Base-by-base conservation (phyloP, 2,113 vertebrate species). In the Zapornia atra region DNA sequence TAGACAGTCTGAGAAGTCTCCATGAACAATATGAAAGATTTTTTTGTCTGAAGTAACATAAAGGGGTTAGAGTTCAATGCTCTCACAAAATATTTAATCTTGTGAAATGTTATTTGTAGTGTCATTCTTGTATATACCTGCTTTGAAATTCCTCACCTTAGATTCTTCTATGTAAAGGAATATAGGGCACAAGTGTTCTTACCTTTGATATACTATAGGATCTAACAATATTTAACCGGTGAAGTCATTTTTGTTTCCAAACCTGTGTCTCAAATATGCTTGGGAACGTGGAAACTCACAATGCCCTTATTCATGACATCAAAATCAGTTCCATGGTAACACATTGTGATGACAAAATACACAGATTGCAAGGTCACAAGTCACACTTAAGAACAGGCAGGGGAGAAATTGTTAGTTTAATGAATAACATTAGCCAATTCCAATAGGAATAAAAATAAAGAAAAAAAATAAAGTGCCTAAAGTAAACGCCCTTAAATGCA, bases 241-340 rank as follows among this genome's bases (percentile, higher is more conserved):
- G 97, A 97, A 98, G 95, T 98, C 95, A 97, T 96, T 96, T 97
- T 93, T 96, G 96, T 96, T 97, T 97, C 95, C 94, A 97, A 97
- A 97, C 94, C 96, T 97, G 84, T 88, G 97, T 97, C 94, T 95
- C 96, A 97, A 95, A 96, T 95, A 97, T 91, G 94, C 97, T 97
- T 97, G 95, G 97, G 97, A 98, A 97, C 71, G 90, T 95, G 94
- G 96, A 96, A 95, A 86, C 95, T 96, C 94, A 97, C 97, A 98
- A 98, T 97, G 96, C 97, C 94, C 96, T 97, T 96, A 98, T 98
- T 98, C 97, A 97, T 97, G 96, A 97, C 97, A 97, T 97, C 96
- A 97, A 96, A 96, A 96, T 97, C 92, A 97, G 92, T 96, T 96
- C 97, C 96, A 97, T 97, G 95, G 97, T 93, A 97, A 98, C 97